Evolutionary conservation across 2,888 invertebrate species (phyloP).

Genomic region (Parapristionchus giblindavisi): DNA sequence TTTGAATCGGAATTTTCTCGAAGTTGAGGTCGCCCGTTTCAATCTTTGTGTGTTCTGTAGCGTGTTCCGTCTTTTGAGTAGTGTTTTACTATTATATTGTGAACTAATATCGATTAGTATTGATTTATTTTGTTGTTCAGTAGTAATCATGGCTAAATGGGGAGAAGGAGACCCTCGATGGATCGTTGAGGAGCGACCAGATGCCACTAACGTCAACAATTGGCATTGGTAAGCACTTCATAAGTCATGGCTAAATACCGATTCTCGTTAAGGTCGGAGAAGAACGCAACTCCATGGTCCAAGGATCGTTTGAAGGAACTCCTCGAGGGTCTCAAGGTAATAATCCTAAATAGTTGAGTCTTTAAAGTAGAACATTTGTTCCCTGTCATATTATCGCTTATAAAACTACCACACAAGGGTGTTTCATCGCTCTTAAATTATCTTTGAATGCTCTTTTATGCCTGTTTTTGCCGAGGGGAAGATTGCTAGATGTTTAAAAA

Average conservation of each 20-base stretch:
- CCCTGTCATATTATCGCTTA: too few relatives aligned
- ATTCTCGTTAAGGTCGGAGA: slow-evolving; percentile 82
- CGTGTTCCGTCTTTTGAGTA: neutral
- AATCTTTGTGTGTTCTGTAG: neutral
- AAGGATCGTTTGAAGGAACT: slow-evolving; percentile 81
- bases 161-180: slow-evolving; percentile 99
- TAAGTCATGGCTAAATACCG: too few relatives aligned
- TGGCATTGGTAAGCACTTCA: slow-evolving; percentile 83
- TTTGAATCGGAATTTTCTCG: neutral
- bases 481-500: neutral
- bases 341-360: too few relatives aligned
- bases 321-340: slow-evolving; percentile 51
- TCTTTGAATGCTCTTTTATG: too few relatives aligned
- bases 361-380: too few relatives aligned
- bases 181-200: slow-evolving; percentile 98
- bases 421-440: too few relatives aligned
- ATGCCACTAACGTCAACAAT: slow-evolving; percentile 98
- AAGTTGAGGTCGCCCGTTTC: neutral
- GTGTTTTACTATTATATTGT: neutral
- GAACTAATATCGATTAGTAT: neutral
- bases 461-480: too few relatives aligned
- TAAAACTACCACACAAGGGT: too few relatives aligned
- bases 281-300: slow-evolving; percentile 97
- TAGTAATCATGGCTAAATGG: slow-evolving; percentile 92
- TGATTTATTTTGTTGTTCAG: neutral